Base-by-base conservation (phyloP, 2,797 vertebrate genomes). In the Parauchenoglanis punctatus region DNA sequence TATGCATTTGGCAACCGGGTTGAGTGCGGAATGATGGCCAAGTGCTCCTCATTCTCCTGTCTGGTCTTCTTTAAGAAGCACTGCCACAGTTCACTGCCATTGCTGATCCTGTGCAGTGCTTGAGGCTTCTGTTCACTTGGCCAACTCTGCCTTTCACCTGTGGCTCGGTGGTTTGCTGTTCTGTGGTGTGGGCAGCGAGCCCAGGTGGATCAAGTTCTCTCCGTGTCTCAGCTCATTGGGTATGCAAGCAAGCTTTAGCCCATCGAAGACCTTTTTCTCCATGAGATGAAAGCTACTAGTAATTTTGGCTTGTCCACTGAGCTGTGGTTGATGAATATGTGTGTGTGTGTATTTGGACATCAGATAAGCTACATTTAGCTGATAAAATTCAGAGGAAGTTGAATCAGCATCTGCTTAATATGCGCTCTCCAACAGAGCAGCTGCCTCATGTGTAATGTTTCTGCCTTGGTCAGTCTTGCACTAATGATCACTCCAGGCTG, bases 161-260 rank as follows among this genome's bases (percentile, higher is more conserved):
- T 89, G 90, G 59, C 82, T 85, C 77, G 85, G 70, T 85, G 78
- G 20, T 87, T 81, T 73, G 84, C 70, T 78, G 83, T 73, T 80
- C 70, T 67, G 65, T 88, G 28, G 46, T 65, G 11, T 85, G 58
- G 49, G 87, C 85, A 85, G 81, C 20, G 72, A 76, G 89, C 72
- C 58, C 28, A 90, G 89, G 86, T 86, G 87, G 86, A 89, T 86
- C 87, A 85, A 90, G 90, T 85, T 91, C 89, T 89, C 87, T 78
- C 87, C 88, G 89, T 76, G 81, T 93, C 84, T 91, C 87, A 91
- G 91, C 91, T 94, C 89, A 90, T 89, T 93, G 88, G 85, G 80
- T 91, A 91, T 52, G 77, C 81, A 90, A 90, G 89, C 88, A 90
- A 91, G 91, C 78, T 78, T 81, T 56, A 70, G 81, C 83, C 70